phyloP scores from a whole-genome alignment of 2,113 vertebrate species.

The Barbus barbus region DNA sequence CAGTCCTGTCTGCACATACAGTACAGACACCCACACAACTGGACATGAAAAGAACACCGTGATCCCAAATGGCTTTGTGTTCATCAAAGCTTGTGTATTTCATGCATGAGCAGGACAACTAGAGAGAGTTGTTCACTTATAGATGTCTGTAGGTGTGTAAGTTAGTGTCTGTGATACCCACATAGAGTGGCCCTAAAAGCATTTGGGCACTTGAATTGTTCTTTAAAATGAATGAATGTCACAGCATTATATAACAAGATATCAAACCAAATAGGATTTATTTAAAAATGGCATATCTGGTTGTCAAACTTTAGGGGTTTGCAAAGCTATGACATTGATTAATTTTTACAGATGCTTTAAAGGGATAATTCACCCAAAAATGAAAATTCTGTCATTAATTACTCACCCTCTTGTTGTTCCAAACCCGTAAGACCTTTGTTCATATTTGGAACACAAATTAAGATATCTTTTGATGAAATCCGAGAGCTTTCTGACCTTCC shows the following conservation, averaged over 20 bases:
- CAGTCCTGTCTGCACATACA: neutral
- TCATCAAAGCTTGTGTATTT: neutral
- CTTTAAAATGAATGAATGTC: neutral
- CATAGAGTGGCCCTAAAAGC: neutral
- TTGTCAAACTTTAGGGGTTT: neutral
- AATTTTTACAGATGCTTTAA: neutral
- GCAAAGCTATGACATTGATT: neutral
- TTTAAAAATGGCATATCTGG: neutral
- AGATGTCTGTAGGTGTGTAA: neutral
- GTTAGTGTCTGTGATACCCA: neutral
- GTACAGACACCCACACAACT: constrained; percentile 1
- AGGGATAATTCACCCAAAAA: no score
- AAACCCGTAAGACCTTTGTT: no score
- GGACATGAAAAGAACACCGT: constrained; percentile 4
- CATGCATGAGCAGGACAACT: neutral
- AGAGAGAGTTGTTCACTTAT: neutral
- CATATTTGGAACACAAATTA: no score
- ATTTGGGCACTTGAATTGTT: neutral
- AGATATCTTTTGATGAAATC: no score
- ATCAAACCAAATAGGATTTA: neutral
- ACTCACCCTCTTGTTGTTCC: no score
- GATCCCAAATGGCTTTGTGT: neutral
- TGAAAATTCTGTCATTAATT: no score
- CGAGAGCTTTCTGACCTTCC: no score
- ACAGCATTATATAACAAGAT: neutral